Percentiles rank a stretch among this genome's conserved stretches.
Conservation (phyloP, 2,888 invertebrate genomes). For the Dendrolimus pini region DNA sequence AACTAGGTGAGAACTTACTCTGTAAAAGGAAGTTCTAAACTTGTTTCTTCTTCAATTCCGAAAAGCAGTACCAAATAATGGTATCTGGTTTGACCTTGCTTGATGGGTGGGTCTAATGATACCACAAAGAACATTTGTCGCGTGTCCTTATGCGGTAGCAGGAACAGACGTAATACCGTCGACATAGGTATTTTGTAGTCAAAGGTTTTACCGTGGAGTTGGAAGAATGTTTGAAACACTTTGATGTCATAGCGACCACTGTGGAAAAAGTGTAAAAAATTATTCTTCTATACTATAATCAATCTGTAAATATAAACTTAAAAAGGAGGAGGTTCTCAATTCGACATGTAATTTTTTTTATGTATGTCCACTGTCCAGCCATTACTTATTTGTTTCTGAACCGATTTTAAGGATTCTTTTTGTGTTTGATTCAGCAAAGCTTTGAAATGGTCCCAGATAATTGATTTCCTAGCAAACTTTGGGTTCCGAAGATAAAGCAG, state of each 20-base stretch:
- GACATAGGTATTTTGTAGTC: constrained; percentile 99
- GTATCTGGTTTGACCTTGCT: constrained; percentile 99
- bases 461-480: too few species aligned
- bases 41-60: constrained; percentile 95
- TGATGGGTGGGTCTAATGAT: constrained; percentile 98
- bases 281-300: constrained; percentile 1
- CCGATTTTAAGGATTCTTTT: too few species aligned
- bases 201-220: constrained; percentile 96
- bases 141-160: constrained; percentile 98
- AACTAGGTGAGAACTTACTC: constrained; percentile 79
- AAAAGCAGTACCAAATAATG: constrained; percentile 97
- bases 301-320: neutral
- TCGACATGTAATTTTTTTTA: too few species aligned
- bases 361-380: too few species aligned
- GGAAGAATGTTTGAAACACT: constrained; percentile 84
- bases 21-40: constrained; percentile 92
- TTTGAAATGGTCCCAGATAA: too few species aligned
- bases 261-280: constrained; percentile 36
- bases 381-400: too few species aligned
- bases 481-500: too few species aligned
- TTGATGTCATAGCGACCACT: constrained; percentile 98
- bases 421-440: too few species aligned
- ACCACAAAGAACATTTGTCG: constrained; percentile 99
- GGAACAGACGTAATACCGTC: constrained; percentile 94
- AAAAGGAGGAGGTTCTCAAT: too few species aligned